Conservation (phyloP, 2,797 vertebrate genomes). For the Paedocypris micromegethes region DNA sequence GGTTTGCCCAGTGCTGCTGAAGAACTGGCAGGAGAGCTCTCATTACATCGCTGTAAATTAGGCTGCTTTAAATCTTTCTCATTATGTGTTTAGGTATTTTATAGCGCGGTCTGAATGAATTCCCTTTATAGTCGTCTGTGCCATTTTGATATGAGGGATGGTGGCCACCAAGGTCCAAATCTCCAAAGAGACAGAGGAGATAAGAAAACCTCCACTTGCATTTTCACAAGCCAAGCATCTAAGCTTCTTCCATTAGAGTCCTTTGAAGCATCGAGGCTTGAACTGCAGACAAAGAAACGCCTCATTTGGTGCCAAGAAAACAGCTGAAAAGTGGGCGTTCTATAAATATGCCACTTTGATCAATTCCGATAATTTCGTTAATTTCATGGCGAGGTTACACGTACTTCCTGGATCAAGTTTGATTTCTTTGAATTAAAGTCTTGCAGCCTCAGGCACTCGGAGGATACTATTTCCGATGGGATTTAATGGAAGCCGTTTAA, state of each 20-base stretch:
- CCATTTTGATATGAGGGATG: constrained; percentile 21
- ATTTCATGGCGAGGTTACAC: constrained; percentile 8
- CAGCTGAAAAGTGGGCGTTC: background rate
- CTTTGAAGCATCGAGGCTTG: constrained; percentile 23
- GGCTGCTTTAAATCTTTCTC: background rate
- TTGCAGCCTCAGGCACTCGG: constrained; percentile 13
- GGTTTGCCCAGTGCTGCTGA: no score
- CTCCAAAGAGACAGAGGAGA: constrained; percentile 4
- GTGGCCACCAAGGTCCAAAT: constrained; percentile 13
- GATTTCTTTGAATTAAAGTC: constrained; percentile 3
- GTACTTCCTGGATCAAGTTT: background rate
- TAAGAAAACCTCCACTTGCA: constrained; percentile 25
- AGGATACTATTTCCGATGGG: constrained; percentile 6
- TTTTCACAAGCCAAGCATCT: constrained; percentile 22
- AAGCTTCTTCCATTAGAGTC: constrained; percentile 30
- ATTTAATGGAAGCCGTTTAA: constrained; percentile 11
- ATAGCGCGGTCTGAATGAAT: background rate
- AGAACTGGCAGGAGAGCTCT: no score
- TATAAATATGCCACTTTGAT: constrained; percentile 24
- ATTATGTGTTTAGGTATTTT: background rate
- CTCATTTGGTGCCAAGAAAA: constrained; percentile 6
- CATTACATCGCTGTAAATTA: no score
- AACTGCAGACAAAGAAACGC: constrained; percentile 25
- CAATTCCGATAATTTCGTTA: constrained; percentile 15
- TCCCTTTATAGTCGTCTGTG: constrained; percentile 19